Percentiles rank a stretch among this genome's conserved stretches.
These are phyloP conservation scores for Trichogramma evanescens DNA, from an alignment of 2,888 invertebrate genomes.

Conservation along the genomic window DNA sequence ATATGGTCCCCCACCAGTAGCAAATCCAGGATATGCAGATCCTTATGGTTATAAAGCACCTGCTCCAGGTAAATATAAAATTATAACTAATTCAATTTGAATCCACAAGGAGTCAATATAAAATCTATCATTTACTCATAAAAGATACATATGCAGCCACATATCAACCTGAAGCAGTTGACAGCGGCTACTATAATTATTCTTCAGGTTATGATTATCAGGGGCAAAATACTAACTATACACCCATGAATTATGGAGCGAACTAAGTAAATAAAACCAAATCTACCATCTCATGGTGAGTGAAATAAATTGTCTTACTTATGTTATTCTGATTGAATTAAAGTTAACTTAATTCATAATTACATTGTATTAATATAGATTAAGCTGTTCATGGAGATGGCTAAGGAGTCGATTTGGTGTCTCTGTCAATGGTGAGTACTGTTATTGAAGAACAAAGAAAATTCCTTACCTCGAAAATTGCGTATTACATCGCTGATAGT, in stretches of 20 bases:
- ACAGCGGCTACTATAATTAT: slow-evolving; percentile 36
- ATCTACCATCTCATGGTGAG: slow-evolving; percentile 40
- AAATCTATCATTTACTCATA: background rate
- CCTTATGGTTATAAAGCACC: slow-evolving; percentile 45
- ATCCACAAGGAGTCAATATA: background rate
- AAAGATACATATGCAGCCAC: slow-evolving; percentile 33
- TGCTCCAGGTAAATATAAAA: slow-evolving; percentile 35
- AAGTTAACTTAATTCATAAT: slow-evolving; percentile 1
- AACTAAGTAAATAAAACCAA: slow-evolving; percentile 31
- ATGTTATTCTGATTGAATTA: background rate
- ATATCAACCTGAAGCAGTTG: slow-evolving; percentile 42
- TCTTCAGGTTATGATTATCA: slow-evolving; percentile 39
- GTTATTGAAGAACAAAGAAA: slow-evolving; percentile 19
- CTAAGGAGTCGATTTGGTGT: slow-evolving; percentile 36
- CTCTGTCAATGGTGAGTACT: slow-evolving; percentile 45
- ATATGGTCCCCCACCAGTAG: slow-evolving; percentile 42
- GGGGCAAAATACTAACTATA: slow-evolving; percentile 37
- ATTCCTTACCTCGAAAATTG: slow-evolving; percentile 6
- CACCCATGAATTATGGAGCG: slow-evolving; percentile 37
- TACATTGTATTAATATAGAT: slow-evolving; percentile 32
- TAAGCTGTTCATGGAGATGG: slow-evolving; percentile 41
- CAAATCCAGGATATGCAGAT: slow-evolving; percentile 39
- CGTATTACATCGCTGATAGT: slow-evolving; percentile 10
- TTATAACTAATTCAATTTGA: background rate
- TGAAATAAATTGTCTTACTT: slow-evolving; percentile 7